A percentile compares a stretch with the other conserved stretches of the same genome.
phyloP scores from a whole-genome alignment of 1,140 invertebrate genomes.

The Drosophila fuyamai region DNA sequence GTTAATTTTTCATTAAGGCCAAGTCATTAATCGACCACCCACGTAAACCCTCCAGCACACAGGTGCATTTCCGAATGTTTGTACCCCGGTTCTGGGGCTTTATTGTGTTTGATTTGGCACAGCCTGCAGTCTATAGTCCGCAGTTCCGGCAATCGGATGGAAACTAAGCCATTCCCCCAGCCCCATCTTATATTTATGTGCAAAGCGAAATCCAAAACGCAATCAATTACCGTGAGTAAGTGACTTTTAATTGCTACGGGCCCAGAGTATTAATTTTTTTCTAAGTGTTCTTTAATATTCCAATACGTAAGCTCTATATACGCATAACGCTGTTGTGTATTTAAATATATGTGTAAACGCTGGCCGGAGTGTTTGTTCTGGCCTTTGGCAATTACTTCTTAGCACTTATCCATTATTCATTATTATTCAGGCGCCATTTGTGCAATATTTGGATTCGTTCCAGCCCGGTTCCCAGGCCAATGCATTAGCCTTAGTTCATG shows the following conservation, averaged over 20 bases:
- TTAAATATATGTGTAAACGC: slow-evolving; percentile 8
- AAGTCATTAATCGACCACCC: slow-evolving; percentile 20
- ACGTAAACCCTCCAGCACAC: slow-evolving; percentile 2
- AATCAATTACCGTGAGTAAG: slow-evolving; percentile 29
- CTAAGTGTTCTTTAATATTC: slow-evolving; percentile 32
- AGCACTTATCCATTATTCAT: slow-evolving; percentile 47
- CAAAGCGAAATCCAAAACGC: background rate
- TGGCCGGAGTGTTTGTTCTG: slow-evolving; percentile 18
- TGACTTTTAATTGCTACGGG: slow-evolving; percentile 27
- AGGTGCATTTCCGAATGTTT: slow-evolving; percentile 26
- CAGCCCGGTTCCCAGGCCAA: slow-evolving; percentile 11
- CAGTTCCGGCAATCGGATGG: slow-evolving; percentile 34
- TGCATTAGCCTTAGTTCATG: slow-evolving; percentile 1
- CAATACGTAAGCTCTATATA: background rate
- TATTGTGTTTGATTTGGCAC: slow-evolving; percentile 35
- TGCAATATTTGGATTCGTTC: slow-evolving; percentile 34
- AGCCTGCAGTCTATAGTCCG: slow-evolving; percentile 37
- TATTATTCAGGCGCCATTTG: slow-evolving; percentile 38
- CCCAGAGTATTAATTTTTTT: background rate
- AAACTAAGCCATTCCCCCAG: slow-evolving; percentile 18
- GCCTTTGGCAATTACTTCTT: slow-evolving; percentile 43
- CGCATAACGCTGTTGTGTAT: background rate
- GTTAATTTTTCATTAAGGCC: slow-evolving; percentile 42
- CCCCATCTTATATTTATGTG: slow-evolving; percentile 9
- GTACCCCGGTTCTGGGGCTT: background rate